These are phyloP conservation scores for Diloba caeruleocephala DNA, from an alignment of 2,888 invertebrate genomes.

Conservation along the genomic window DNA sequence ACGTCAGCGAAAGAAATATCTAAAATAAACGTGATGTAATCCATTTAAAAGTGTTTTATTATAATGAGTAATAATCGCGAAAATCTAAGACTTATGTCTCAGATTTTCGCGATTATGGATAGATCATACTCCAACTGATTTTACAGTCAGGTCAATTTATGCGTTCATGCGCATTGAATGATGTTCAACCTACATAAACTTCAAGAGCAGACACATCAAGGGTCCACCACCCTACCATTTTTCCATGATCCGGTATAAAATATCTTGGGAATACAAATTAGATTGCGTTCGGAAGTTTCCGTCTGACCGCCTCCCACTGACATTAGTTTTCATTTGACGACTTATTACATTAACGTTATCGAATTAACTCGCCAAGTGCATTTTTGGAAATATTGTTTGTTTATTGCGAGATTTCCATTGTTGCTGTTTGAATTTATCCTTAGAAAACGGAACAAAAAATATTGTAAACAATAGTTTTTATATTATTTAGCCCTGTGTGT, in stretches of 20 bases:
- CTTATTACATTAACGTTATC: slow-evolving; percentile 72
- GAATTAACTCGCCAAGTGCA: slow-evolving; percentile 59
- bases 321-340: slow-evolving; percentile 85
- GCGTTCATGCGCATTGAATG: too few species aligned
- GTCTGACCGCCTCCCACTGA: slow-evolving; percentile 65
- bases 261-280: slow-evolving; percentile 72
- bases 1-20: too few species aligned
- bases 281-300: slow-evolving; percentile 77
- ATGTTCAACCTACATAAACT: not conserved
- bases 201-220: slow-evolving; percentile 1
- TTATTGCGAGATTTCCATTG: slow-evolving; percentile 7
- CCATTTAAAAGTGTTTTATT: too few species aligned
- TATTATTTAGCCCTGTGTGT: too few species aligned
- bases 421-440: not conserved
- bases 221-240: slow-evolving; percentile 16
- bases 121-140: too few species aligned
- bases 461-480: too few species aligned
- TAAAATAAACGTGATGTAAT: too few species aligned
- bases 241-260: slow-evolving; percentile 29
- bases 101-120: too few species aligned
- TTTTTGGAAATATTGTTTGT: slow-evolving; percentile 27
- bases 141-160: too few species aligned
- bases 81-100: too few species aligned
- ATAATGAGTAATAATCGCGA: too few species aligned
- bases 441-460: too few species aligned